phyloP scores from a whole-genome alignment of 2,113 vertebrate species.

The Bubalus kerabau region DNA sequence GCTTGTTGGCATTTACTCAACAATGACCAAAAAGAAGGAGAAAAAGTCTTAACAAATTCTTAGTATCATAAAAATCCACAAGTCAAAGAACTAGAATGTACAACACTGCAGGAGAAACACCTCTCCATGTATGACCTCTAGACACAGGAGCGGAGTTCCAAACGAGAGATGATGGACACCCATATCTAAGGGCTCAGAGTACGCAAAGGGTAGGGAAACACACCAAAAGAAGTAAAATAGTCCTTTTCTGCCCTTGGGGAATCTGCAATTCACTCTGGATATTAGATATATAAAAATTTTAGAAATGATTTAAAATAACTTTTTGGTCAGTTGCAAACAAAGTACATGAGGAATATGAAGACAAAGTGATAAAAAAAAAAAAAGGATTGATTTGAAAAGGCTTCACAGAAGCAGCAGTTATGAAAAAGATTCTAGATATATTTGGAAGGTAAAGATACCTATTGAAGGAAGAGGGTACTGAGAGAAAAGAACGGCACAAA shows the following conservation, averaged over 20 bases:
- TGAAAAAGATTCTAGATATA: conserved; percentile 24
- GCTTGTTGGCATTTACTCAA: conserved; percentile 21
- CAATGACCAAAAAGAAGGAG: neutral
- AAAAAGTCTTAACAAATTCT: neutral
- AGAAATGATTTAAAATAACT: conserved; percentile 20
- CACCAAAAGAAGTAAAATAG: neutral
- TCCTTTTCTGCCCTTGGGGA: neutral
- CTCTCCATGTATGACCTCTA: neutral
- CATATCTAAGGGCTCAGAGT: neutral
- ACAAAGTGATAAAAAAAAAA: neutral
- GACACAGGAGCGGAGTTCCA: neutral
- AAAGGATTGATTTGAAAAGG: conserved; percentile 19
- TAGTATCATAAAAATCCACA: neutral
- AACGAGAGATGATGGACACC: neutral
- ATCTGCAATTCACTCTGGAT: neutral
- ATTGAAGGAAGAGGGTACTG: neutral
- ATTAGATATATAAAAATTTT: neutral
- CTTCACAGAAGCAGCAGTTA: conserved; percentile 18
- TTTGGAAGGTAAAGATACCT: conserved; percentile 2
- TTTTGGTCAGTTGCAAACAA: neutral
- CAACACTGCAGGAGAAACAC: neutral
- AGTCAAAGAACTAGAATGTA: neutral
- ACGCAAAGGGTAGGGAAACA: neutral
- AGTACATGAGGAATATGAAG: neutral
- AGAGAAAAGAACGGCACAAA: conserved; percentile 8